Evolutionary conservation across 1,140 invertebrate species (phyloP).

Genomic region (Prorops nasuta): DNA sequence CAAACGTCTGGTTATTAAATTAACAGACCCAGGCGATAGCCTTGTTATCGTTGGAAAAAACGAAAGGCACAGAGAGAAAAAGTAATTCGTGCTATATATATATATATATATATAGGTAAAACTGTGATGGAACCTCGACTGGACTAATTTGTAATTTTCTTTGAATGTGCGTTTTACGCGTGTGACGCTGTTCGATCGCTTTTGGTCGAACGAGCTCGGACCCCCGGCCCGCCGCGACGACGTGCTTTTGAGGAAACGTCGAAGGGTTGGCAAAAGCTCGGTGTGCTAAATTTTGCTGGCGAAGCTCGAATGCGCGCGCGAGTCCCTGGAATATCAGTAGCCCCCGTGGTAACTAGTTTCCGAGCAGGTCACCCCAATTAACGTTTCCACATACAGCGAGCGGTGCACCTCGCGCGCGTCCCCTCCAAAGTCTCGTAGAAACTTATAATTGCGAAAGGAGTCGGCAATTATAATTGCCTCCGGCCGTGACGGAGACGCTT

Average conservation of each 20-base stretch:
- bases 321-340: conserved; percentile 45
- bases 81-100: too few relatives aligned
- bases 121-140: too few relatives aligned
- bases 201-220: neutral
- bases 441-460: conserved; percentile 60
- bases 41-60: too few relatives aligned
- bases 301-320: neutral
- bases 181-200: neutral
- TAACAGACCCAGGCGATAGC: too few relatives aligned
- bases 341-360: conserved; percentile 55
- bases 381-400: conserved; percentile 53
- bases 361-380: conserved; percentile 58
- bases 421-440: conserved; percentile 47
- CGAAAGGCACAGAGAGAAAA: too few relatives aligned
- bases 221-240: neutral
- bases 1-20: too few relatives aligned
- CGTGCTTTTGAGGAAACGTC: neutral
- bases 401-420: conserved; percentile 22
- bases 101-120: too few relatives aligned
- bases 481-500: conserved; percentile 40
- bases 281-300: conserved; percentile 14
- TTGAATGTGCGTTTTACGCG: too few relatives aligned
- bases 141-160: too few relatives aligned
- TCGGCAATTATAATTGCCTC: conserved; percentile 57
- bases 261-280: neutral